Evolutionary conservation across 2,888 invertebrate genomes (phyloP).

Genomic region (Eupithecia insigniata): DNA sequence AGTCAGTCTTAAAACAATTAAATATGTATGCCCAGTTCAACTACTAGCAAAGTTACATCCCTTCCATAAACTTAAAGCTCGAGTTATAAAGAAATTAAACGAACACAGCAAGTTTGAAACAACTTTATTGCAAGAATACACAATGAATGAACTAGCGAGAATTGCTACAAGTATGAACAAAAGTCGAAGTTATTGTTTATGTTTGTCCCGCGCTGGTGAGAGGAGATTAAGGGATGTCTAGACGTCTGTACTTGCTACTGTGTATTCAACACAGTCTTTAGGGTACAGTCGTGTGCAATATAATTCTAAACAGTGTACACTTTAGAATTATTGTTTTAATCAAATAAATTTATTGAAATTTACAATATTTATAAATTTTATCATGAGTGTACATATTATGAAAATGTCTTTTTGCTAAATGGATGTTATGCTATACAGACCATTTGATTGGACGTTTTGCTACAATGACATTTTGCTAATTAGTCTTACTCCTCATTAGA

Average conservation of each 20-base stretch:
- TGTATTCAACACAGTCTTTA: constrained; percentile 27
- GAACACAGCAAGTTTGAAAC: constrained; percentile 5
- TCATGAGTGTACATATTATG: too few species aligned
- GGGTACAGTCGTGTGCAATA: background rate
- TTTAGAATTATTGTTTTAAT: too few species aligned
- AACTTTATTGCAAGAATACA: constrained; percentile 19
- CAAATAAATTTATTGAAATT: too few species aligned
- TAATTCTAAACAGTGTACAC: background rate
- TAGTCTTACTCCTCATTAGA: too few species aligned
- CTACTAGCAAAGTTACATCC: constrained; percentile 4
- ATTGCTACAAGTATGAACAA: constrained; percentile 25
- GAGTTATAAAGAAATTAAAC: constrained; percentile 14
- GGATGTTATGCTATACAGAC: too few species aligned
- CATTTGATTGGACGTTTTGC: too few species aligned
- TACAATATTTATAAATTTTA: too few species aligned
- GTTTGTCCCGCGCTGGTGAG: constrained; percentile 35
- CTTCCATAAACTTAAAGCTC: constrained; percentile 4
- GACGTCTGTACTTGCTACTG: constrained; percentile 36
- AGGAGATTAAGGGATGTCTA: constrained; percentile 41
- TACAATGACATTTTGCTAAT: too few species aligned
- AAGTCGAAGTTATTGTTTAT: constrained; percentile 41
- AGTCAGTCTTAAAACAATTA: constrained; percentile 12
- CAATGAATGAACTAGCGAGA: constrained; percentile 14
- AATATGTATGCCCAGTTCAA: background rate
- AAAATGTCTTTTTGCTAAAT: too few species aligned